These are phyloP conservation scores for Chelmon rostratus DNA, from an alignment of 2,797 vertebrate genomes.

Conservation along the genomic window DNA sequence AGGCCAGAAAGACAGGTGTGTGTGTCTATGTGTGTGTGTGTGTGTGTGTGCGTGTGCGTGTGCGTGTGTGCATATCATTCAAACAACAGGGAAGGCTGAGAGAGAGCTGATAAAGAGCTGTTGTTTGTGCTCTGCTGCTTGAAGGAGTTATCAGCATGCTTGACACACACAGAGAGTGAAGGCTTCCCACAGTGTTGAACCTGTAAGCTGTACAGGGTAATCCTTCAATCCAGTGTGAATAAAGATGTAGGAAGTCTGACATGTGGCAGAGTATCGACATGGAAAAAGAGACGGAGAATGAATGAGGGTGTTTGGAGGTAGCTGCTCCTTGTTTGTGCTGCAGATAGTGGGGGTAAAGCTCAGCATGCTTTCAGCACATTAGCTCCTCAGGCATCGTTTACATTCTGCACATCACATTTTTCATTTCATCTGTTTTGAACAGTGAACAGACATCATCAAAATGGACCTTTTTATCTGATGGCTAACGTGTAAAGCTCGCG, in stretches of 20 bases:
- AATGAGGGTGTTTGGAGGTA: conserved; percentile 3
- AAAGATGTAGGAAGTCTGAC: conserved; percentile 34
- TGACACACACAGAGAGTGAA: conserved; percentile 10
- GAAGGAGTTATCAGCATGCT: conserved; percentile 30
- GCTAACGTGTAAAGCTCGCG: too few species aligned
- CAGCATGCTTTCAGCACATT: neutral
- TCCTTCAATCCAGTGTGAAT: conserved; percentile 20
- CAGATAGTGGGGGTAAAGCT: neutral
- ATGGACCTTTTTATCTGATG: too few species aligned
- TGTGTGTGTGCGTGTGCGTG: conserved; percentile 13
- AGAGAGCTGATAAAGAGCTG: conserved; percentile 50
- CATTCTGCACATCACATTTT: neutral
- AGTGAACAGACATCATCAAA: too few species aligned
- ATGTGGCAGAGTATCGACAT: conserved; percentile 12
- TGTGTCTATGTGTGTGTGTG: neutral
- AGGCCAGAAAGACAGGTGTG: neutral
- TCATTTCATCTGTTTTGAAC: neutral
- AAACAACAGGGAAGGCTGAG: conserved; percentile 36
- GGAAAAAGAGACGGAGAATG: neutral
- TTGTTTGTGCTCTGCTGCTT: conserved; percentile 41
- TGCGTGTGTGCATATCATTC: neutral
- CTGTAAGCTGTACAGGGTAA: conserved; percentile 17
- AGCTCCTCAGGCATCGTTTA: neutral
- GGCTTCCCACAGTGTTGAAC: conserved; percentile 27
- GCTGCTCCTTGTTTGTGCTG: neutral